Evolutionary conservation across 2,797 vertebrate species (phyloP).

Genomic region (Mus minutoides): DNA sequence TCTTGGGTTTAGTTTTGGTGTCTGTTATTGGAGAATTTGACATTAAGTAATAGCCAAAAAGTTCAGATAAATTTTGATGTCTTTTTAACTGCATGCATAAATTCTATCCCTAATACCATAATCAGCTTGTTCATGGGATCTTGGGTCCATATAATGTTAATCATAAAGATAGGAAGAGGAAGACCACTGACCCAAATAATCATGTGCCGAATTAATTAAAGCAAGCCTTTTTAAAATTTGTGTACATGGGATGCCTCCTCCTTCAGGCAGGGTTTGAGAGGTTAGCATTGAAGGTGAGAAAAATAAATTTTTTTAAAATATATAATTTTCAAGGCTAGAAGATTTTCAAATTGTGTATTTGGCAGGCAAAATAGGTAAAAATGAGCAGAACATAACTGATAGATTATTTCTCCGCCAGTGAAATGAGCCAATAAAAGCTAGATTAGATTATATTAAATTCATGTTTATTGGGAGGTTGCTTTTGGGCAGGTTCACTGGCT

Average conservation of each 20-base stretch:
- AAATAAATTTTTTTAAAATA: neutral
- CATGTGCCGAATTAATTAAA: neutral
- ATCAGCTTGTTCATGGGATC: neutral
- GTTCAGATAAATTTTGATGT: neutral
- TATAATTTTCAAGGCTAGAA: neutral
- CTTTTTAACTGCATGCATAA: neutral
- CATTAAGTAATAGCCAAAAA: neutral
- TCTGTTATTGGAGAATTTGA: neutral
- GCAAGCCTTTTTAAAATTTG: neutral
- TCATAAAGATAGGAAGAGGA: neutral
- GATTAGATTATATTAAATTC: neutral
- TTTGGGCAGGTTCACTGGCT: neutral
- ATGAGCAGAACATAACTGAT: too few relatives aligned
- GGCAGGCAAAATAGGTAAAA: too few relatives aligned
- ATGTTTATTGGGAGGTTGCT: neutral
- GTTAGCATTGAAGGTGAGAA: neutral
- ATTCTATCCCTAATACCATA: too few relatives aligned
- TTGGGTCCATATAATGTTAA: neutral
- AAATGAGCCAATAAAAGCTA: neutral
- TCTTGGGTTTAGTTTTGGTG: neutral
- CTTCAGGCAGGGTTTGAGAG: neutral
- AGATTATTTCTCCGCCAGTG: too few relatives aligned
- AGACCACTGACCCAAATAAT: neutral
- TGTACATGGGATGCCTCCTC: neutral
- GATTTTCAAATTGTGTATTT: neutral